Evolutionary conservation across 2,888 invertebrate species (phyloP).

Genomic region (Agapostemon virescens): DNA sequence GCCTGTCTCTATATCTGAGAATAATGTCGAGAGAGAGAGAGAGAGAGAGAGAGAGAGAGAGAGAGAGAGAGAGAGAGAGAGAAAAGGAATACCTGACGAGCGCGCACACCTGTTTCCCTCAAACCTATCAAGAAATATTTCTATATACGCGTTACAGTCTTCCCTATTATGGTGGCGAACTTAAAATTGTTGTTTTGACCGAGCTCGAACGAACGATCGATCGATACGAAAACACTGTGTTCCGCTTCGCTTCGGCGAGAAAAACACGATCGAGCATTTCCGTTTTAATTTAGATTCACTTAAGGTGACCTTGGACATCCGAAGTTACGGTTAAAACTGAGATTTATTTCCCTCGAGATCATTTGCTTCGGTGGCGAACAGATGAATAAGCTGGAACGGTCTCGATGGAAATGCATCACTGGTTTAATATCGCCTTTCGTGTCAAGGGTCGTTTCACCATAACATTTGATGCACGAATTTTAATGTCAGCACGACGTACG

Average conservation of each 20-base stretch:
- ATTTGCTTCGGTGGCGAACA: background rate
- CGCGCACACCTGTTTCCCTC: conserved; percentile 3
- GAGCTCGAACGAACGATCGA: background rate
- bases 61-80: no score
- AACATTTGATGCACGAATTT: background rate
- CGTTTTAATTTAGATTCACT: conserved; percentile 1
- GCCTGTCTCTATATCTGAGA: conserved; percentile 2
- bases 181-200: conserved; percentile 13
- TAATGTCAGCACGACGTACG: background rate
- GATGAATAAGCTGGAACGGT: background rate
- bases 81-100: conserved; percentile 7
- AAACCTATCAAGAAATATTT: conserved; percentile 20
- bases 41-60: no score
- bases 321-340: background rate
- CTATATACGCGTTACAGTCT: background rate
- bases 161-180: background rate
- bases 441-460: background rate
- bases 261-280: background rate
- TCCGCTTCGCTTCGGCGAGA: background rate
- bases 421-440: background rate
- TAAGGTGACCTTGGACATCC: background rate
- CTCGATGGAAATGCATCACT: background rate
- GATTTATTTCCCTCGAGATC: background rate
- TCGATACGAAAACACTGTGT: background rate
- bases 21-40: conserved; percentile 17